Base-by-base conservation (phyloP, 2,113 vertebrate species). In the Eupsittula cactorum region DNA sequence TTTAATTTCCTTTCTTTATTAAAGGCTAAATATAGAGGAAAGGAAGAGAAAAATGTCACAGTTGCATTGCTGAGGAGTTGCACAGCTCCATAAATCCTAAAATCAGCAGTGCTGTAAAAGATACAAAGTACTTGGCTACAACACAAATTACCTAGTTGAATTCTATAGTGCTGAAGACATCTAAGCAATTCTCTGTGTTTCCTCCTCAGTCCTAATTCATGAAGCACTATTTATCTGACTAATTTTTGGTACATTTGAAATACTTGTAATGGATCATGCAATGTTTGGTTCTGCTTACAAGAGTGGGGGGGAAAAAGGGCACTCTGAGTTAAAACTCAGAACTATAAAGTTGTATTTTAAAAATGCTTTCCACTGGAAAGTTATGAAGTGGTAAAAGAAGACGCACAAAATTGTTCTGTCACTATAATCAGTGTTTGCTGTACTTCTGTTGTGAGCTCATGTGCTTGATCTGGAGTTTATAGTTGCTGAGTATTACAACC, bases 1-100 rank as follows among this genome's bases (percentile, higher is more conserved):
- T 94, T 96, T 94, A 81, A 96, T 96, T 96, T 96, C 92, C 88
- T 94, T 95, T 68, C 70, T 57, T 93, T 96, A 93, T 84, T 92
- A 77, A 71, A 88, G 52, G 77, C 60, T 59, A 68, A 81, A 86
- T 64, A 41, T 50, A 81, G 52, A 74, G 84, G 49, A 80, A 87
- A 86, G 50, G 33, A 90, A 44, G 75, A 94, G 63, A 80, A 93
- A 85, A 96, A 83, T 59, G 47, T 73, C 42, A 9, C 39, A 41
- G 42, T 74, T 92, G 68, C 35, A 78, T 88, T 92, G 59, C 64
- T 42, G 55, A 63, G 78, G 63, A 55, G 50, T 81, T 88, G 42
- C 35, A 57, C 13, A 80, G 3, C 68, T 91, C 31, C 53, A 52
- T 91, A 93, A 91, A 95, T 94, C 85, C 82, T 80, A 67, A 91